Evolutionary conservation across 2,888 invertebrate species (phyloP), one percentile per base, ranked within the genome.

Genomic region (Trissolcus japonicus): DNA sequence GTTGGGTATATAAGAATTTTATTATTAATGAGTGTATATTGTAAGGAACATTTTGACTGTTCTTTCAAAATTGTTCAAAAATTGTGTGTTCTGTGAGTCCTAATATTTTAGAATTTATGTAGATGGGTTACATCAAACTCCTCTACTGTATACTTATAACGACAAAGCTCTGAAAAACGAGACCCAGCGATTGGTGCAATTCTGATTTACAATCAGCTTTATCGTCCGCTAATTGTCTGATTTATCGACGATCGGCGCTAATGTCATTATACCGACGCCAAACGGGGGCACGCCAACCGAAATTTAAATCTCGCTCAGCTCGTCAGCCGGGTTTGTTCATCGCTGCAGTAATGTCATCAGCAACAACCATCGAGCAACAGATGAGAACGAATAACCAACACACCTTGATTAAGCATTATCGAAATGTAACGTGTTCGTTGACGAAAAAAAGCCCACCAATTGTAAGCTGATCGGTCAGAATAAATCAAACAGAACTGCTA

Each of bases 181-280:
- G 79, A n/a, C 79, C 79, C 76, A 65, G 77, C 80, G 79, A 81
- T 78, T 79, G 75, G 76, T 81, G 82, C 83, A 84, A 86, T 86
- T 82, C 83, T 80, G 83, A 86, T 86, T 86, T 86, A 86, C 84
- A 84, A 82, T 82, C 81, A 80, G 83, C 83, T 85, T 82, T 81
- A 80, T 83, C 82, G 82, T 80, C 81, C 82, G 83, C 80, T 81
- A 86, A 86, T 86, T 86, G 83, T 86, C 82, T 85, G 85, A 86
- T 86, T 86, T 85, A 86, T 86, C 82, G 83, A 66, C 75, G 81
- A 82, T 81, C 80, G 79, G 79, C 80, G 81, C 79, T 84, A 84
- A 84, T 85, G 81, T 80, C 84, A 85, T 85, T 85, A 35, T 35
- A 85, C 79, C 82, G 73, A 55, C 62, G 59, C 46, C 55, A 50